Evolutionary conservation across 2,888 invertebrate species (phyloP).

Genomic region (Trissoscelio sp.): DNA sequence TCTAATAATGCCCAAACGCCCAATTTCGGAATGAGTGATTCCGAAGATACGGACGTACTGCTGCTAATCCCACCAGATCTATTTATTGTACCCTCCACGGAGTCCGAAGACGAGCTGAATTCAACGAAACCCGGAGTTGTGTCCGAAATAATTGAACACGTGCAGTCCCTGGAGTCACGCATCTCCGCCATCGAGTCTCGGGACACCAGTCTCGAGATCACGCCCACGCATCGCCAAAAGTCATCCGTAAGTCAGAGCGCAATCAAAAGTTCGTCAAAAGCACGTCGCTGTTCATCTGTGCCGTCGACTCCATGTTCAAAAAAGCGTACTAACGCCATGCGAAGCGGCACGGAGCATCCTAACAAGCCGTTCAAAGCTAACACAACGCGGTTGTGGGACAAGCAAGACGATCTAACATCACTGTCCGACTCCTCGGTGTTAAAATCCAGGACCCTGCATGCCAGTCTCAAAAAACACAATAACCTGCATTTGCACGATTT

Average conservation of each 20-base stretch:
- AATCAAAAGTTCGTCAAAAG: slow-evolving; percentile 76
- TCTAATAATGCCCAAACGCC: slow-evolving; percentile 22
- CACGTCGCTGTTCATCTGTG: slow-evolving; percentile 75
- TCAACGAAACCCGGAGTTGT: slow-evolving; percentile 84
- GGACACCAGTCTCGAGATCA: slow-evolving; percentile 76
- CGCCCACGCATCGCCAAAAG: slow-evolving; percentile 71
- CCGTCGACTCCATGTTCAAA: slow-evolving; percentile 77
- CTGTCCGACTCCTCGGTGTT: slow-evolving; percentile 68
- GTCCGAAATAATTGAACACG: slow-evolving; percentile 86
- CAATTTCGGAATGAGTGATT: slow-evolving; percentile 86
- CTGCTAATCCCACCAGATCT: slow-evolving; percentile 91
- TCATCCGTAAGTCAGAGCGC: slow-evolving; percentile 68
- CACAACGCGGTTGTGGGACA: slow-evolving; percentile 62
- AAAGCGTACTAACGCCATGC: slow-evolving; percentile 66
- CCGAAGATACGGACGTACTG: slow-evolving; percentile 93
- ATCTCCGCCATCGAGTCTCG: slow-evolving; percentile 84
- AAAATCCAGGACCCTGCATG: slow-evolving; percentile 74
- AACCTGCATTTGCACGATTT: slow-evolving; percentile 52
- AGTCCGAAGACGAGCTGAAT: slow-evolving; percentile 83
- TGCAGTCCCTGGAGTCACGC: slow-evolving; percentile 85
- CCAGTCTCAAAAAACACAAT: slow-evolving; percentile 68
- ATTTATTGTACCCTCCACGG: slow-evolving; percentile 86
- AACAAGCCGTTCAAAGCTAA: slow-evolving; percentile 69
- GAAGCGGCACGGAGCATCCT: not conserved
- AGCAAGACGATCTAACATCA: slow-evolving; percentile 75